Percentiles rank a stretch among this genome's conserved stretches.
Evolutionary conservation across 37 sponge, comb jelly and placozoan genomes (phyloP).

Genomic region (Oopsacas minuta): DNA sequence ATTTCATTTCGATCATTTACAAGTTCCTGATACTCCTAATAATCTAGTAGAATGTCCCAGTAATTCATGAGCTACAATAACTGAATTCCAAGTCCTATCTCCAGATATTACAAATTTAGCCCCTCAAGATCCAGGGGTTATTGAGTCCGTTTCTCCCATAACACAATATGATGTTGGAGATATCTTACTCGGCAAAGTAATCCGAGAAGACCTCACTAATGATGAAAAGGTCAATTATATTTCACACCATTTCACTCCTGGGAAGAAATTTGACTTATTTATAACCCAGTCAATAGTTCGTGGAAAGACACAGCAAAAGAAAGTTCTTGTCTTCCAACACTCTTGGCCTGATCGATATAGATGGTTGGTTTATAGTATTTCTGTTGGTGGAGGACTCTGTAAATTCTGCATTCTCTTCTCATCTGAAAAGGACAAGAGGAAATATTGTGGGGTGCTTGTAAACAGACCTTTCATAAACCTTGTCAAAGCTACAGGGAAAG

Average conservation of each 20-base stretch:
- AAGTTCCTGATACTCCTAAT: background rate
- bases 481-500: background rate
- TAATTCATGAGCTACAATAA: background rate
- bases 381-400: background rate
- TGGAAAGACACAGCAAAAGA: background rate
- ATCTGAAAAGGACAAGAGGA: too few relatives aligned
- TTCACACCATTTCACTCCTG: background rate
- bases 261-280: background rate
- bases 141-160: background rate
- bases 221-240: background rate
- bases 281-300: background rate
- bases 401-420: background rate
- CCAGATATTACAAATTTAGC: background rate
- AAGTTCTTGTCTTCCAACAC: conserved; percentile 8
- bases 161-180: conserved; percentile 12
- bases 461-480: background rate
- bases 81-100: conserved; percentile 5
- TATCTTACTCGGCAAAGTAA: background rate
- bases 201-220: background rate
- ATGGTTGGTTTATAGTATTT: background rate
- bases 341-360: background rate
- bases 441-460: background rate
- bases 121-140: background rate
- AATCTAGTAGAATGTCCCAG: too few relatives aligned
- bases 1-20: too few relatives aligned